Evolutionary conservation across 1,140 invertebrate genomes (phyloP).

Genomic region (Platorchestia sp.): DNA sequence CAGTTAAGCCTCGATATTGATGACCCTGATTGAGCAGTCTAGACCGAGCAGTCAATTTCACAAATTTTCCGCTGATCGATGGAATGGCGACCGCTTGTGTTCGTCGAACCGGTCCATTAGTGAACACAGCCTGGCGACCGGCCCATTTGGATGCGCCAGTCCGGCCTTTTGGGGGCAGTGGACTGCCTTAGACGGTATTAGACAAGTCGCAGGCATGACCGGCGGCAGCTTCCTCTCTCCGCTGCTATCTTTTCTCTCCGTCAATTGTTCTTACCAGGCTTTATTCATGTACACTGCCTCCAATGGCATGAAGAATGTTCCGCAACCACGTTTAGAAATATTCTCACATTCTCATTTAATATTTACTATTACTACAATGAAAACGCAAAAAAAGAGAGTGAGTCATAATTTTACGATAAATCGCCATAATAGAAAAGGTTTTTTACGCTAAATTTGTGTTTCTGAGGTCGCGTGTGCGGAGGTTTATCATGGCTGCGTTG

Average conservation of each 20-base stretch:
- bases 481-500: no score
- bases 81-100: neutral
- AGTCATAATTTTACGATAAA: no score
- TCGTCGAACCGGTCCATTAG: neutral
- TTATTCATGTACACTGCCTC: no score
- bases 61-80: constrained; percentile 7
- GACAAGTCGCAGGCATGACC: neutral
- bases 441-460: no score
- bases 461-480: no score
- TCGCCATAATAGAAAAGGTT: no score
- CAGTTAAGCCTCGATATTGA: neutral
- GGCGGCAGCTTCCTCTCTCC: neutral
- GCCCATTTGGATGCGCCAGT: neutral
- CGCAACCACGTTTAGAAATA: no score
- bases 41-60: neutral
- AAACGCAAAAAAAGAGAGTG: no score
- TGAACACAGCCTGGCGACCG: neutral
- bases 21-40: constrained; percentile 6
- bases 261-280: neutral
- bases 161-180: neutral
- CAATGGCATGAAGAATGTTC: no score
- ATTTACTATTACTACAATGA: no score
- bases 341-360: no score
- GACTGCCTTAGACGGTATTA: neutral
- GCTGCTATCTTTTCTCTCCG: neutral